Evolutionary conservation across 2,888 invertebrate species (phyloP).

Genomic region (Apodemia duryi): DNA sequence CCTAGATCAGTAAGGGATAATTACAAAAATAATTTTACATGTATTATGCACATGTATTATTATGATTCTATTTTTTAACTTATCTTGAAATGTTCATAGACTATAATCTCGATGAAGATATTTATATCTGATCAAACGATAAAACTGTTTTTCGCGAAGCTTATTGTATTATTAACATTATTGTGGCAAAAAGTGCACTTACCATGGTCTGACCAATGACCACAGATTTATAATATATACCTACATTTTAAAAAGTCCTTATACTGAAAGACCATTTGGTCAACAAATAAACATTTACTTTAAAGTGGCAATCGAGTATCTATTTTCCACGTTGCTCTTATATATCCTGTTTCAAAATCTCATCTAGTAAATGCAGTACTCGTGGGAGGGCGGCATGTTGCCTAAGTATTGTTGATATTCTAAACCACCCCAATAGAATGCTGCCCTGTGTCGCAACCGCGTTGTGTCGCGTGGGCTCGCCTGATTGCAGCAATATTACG

Average conservation of each 20-base stretch:
- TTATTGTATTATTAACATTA: no score
- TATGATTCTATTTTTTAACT: no score
- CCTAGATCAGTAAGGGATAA: no score
- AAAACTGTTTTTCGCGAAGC: no score
- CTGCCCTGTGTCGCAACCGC: slow-evolving; percentile 57
- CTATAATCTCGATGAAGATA: no score
- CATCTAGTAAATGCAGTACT: slow-evolving; percentile 65
- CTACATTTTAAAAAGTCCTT: not conserved
- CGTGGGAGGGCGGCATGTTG: slow-evolving; percentile 48
- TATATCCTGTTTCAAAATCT: slow-evolving; percentile 58
- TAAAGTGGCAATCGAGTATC: not conserved
- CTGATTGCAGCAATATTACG: slow-evolving; percentile 58
- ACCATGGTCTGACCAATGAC: no score
- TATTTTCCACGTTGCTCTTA: slow-evolving; percentile 23
- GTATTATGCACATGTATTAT: no score
- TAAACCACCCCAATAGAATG: slow-evolving; percentile 56
- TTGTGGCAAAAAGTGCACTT: no score
- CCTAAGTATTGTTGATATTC: slow-evolving; percentile 71
- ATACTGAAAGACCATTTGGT: not conserved
- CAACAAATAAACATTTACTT: not conserved
- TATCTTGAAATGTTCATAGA: no score
- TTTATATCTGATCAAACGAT: no score
- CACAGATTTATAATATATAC: no score
- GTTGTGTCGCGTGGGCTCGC: slow-evolving; percentile 59
- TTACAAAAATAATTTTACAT: no score